A percentile compares a stretch with the other conserved stretches of the same genome.
These are phyloP conservation scores for Pseudachorutes palmiensis DNA, from an alignment of 1,140 invertebrate genomes.

Conservation along the genomic window DNA sequence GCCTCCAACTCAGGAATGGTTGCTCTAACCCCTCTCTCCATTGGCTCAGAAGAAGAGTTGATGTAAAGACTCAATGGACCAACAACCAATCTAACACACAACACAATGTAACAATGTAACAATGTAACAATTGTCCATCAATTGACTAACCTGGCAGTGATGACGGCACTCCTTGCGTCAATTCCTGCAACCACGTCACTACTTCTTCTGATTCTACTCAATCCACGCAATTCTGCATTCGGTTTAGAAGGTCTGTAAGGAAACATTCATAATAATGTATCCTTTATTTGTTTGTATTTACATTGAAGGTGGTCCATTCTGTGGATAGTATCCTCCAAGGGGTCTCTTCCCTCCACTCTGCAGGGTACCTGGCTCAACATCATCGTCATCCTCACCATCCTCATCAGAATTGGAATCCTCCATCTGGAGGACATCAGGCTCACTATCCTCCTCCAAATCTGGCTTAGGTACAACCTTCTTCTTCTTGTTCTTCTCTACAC, in stretches of 20 bases:
- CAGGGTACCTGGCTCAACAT: constrained; percentile 4
- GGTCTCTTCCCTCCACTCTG: constrained; percentile 1
- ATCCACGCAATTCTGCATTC: constrained; percentile 30
- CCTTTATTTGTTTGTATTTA: too few species aligned
- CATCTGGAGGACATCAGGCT: neutral
- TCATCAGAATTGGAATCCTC: constrained; percentile 3
- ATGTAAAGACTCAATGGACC: constrained; percentile 31
- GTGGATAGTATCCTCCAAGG: constrained; percentile 27
- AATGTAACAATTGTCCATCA: neutral
- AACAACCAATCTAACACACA: constrained; percentile 35
- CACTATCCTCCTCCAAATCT: constrained; percentile 17
- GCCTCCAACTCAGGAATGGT: constrained; percentile 37
- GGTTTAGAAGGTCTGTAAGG: constrained; percentile 36
- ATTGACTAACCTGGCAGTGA: constrained; percentile 31
- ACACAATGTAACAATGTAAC: neutral
- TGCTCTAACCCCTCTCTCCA: constrained; percentile 31
- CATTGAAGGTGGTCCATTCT: too few species aligned
- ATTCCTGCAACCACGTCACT: constrained; percentile 33
- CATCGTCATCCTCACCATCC: constrained; percentile 16
- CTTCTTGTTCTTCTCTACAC: too few species aligned
- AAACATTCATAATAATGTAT: too few species aligned
- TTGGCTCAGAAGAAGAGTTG: constrained; percentile 34
- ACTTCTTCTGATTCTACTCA: constrained; percentile 28
- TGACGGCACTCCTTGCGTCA: constrained; percentile 36
- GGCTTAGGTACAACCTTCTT: too few species aligned